phyloP scores from a whole-genome alignment of 2,888 invertebrate species.

The Rhopalosiphum nymphaeae region DNA sequence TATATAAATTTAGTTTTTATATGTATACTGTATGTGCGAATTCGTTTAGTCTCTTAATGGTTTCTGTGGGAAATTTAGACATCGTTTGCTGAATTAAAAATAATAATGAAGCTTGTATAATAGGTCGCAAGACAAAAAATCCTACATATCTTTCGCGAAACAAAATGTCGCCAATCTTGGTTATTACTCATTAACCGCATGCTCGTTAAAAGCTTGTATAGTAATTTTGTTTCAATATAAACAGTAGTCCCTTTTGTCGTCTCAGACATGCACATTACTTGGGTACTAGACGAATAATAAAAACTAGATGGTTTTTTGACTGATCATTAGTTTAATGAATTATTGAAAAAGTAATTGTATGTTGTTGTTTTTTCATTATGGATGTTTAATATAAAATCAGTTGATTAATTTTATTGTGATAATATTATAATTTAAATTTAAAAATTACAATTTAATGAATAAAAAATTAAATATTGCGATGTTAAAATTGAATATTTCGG shows the following conservation, averaged over 20 bases:
- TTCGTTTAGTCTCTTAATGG: conserved; percentile 27
- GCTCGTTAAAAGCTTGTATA: conserved; percentile 17
- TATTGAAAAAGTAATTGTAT: neutral
- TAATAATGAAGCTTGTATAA: conserved; percentile 35
- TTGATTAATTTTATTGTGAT: neutral
- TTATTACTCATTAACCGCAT: conserved; percentile 24
- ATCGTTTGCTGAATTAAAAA: conserved; percentile 48
- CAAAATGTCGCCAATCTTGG: conserved; percentile 53
- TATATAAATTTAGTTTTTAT: neutral
- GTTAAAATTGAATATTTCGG: neutral
- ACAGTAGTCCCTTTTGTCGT: neutral
- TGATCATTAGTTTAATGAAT: neutral
- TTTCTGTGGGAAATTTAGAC: neutral
- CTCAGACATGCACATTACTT: neutral
- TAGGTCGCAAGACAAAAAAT: neutral
- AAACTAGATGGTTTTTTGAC: neutral
- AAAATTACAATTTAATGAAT: neutral
- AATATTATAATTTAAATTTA: neutral
- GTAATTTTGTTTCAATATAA: neutral
- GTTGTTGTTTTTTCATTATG: neutral
- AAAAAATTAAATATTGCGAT: neutral
- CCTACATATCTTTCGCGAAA: neutral
- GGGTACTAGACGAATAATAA: neutral
- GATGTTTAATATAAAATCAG: neutral
- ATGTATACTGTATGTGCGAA: neutral